phyloP scores from a whole-genome alignment of 2,888 invertebrate species.

The Leucozona laternaria region DNA sequence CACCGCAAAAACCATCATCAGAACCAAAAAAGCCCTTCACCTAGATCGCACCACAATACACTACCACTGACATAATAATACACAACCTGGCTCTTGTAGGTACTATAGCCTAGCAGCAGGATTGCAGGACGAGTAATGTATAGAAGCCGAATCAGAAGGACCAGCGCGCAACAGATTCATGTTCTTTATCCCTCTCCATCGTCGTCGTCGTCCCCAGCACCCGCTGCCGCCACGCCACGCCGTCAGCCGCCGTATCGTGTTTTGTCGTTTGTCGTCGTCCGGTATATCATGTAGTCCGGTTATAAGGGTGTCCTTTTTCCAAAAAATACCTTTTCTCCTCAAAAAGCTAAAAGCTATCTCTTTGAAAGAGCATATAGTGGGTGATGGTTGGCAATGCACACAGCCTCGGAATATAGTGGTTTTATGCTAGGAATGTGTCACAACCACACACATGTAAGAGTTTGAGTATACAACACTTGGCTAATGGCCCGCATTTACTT shows the following conservation, averaged over 20 bases:
- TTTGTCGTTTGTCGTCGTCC: constrained; percentile 15
- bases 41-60: constrained; percentile 56
- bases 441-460: constrained; percentile 42
- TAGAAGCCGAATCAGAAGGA: background rate
- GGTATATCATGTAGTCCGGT: constrained; percentile 14
- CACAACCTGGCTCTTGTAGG: background rate
- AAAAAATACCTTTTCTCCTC: constrained; percentile 45
- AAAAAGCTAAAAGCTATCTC: constrained; percentile 53
- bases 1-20: constrained; percentile 63
- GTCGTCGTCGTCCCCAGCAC: background rate
- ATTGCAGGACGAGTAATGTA: background rate
- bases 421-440: constrained; percentile 56
- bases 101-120: background rate
- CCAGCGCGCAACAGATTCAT: constrained; percentile 61
- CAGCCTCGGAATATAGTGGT: constrained; percentile 61
- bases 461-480: constrained; percentile 16
- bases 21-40: constrained; percentile 50
- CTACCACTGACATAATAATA: constrained; percentile 34
- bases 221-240: too few species aligned
- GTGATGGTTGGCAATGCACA: constrained; percentile 27
- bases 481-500: background rate
- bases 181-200: constrained; percentile 12
- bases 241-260: background rate
- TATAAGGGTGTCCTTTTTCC: constrained; percentile 61
- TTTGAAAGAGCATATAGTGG: constrained; percentile 20